phyloP scores from a whole-genome alignment of 1,140 invertebrate species.

The Drepana arcuata region DNA sequence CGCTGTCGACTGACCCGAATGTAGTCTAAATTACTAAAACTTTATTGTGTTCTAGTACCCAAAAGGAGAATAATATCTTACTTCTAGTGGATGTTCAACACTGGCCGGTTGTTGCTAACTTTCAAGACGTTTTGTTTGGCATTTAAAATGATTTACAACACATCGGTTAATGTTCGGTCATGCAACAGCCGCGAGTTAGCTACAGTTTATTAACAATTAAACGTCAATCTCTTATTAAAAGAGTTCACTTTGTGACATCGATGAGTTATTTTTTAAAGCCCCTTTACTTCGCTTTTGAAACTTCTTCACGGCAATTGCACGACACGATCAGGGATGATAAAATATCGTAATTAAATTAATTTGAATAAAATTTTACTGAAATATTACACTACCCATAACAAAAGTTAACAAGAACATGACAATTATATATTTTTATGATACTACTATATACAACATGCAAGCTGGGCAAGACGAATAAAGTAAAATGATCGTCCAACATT shows the following conservation, averaged over 20 bases:
- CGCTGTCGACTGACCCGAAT: conserved; percentile 28
- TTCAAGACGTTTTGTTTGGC: conserved; percentile 42
- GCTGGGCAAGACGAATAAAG: conserved; percentile 56
- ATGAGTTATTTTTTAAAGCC: conserved; percentile 32
- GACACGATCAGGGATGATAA: conserved; percentile 17
- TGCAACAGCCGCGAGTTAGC: too few relatives aligned
- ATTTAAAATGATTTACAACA: too few relatives aligned
- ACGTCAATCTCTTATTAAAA: conserved; percentile 10
- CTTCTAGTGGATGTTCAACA: conserved; percentile 65
- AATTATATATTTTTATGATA: conserved; percentile 40
- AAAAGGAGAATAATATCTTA: conserved; percentile 61
- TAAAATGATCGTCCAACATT: conserved; percentile 51
- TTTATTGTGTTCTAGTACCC: conserved; percentile 57
- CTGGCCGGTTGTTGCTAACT: conserved; percentile 61
- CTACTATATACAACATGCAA: conserved; percentile 65
- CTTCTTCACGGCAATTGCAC: conserved; percentile 23
- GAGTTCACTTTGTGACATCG: conserved; percentile 41
- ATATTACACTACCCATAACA: conserved; percentile 55
- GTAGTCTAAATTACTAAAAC: conserved; percentile 50
- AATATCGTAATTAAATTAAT: conserved; percentile 35
- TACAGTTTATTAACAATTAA: conserved; percentile 42
- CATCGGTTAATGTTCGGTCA: too few relatives aligned
- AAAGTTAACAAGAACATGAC: conserved; percentile 61
- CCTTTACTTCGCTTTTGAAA: conserved; percentile 10
- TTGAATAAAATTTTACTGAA: conserved; percentile 22